These are phyloP conservation scores for Bradypodion ventrale DNA, from an alignment of 2,797 vertebrate species.

Conservation along the genomic window DNA sequence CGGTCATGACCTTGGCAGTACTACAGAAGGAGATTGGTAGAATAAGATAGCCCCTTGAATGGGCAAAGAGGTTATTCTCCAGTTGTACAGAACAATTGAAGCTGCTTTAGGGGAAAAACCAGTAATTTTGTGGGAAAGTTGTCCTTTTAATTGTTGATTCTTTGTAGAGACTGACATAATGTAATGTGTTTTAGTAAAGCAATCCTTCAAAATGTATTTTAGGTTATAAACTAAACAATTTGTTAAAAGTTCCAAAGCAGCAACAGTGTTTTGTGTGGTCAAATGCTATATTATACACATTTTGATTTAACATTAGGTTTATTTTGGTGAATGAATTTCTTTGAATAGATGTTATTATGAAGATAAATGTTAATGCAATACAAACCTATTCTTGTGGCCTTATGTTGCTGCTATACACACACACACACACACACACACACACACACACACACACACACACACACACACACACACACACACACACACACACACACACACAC, in stretches of 20 bases:
- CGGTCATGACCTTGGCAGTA: conserved; percentile 62
- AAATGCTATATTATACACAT: not conserved
- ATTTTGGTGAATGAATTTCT: not conserved
- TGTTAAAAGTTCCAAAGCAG: not conserved
- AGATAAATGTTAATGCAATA: not conserved
- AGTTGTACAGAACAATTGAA: conserved; percentile 21
- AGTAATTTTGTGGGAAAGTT: not conserved
- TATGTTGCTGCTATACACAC: not conserved
- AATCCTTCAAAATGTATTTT: not conserved
- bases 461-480: too few relatives aligned
- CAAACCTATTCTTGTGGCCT: not conserved
- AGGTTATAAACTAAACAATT: not conserved
- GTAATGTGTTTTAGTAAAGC: too few relatives aligned
- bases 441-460: too few relatives aligned
- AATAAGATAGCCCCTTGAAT: conserved; percentile 43
- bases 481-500: too few relatives aligned
- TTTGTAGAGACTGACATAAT: not conserved
- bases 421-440: too few relatives aligned
- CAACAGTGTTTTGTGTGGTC: not conserved
- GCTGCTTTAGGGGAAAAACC: conserved; percentile 19
- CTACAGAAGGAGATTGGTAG: conserved; percentile 58
- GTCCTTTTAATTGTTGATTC: conserved; percentile 24
- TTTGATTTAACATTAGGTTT: not conserved
- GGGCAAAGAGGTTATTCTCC: conserved; percentile 23
- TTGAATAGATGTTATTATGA: not conserved